A percentile compares a stretch with the other conserved stretches of the same genome.
These are phyloP conservation scores for Dioctria linearis DNA, from an alignment of 2,888 invertebrate genomes.

Conservation along the genomic window DNA sequence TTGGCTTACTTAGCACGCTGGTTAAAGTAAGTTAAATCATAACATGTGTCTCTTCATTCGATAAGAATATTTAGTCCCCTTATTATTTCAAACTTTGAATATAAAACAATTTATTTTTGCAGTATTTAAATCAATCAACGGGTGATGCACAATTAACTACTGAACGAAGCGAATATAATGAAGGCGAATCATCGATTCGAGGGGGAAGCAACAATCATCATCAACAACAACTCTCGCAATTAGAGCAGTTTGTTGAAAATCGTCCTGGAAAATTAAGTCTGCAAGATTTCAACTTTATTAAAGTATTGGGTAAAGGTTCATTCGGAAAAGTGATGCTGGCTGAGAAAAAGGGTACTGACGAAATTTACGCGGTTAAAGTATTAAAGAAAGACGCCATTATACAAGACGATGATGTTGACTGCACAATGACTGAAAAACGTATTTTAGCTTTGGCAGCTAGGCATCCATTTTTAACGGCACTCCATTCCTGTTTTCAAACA, in stretches of 20 bases:
- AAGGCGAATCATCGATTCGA: constrained; percentile 63
- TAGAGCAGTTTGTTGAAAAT: constrained; percentile 66
- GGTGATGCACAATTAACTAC: constrained; percentile 72
- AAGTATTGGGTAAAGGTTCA: constrained; percentile 98
- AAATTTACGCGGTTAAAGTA: constrained; percentile 89
- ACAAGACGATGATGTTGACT: constrained; percentile 99
- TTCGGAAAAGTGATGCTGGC: constrained; percentile 99
- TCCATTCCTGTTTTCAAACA: constrained; percentile 98
- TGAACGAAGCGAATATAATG: constrained; percentile 67
- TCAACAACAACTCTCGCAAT: constrained; percentile 62
- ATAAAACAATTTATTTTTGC: constrained; percentile 50
- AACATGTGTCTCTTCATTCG: too few species aligned
- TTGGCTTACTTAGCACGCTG: too few species aligned
- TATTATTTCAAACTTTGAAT: constrained; percentile 18
- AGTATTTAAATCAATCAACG: constrained; percentile 70
- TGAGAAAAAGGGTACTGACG: constrained; percentile 92
- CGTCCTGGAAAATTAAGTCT: constrained; percentile 78
- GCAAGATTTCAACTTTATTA: constrained; percentile 96
- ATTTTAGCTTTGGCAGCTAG: constrained; percentile 97
- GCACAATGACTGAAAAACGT: constrained; percentile 98
- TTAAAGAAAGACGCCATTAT: constrained; percentile 98
- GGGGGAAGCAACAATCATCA: constrained; percentile 58
- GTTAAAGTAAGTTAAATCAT: too few species aligned
- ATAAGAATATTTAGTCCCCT: too few species aligned
- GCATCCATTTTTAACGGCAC: constrained; percentile 97